Evolutionary conservation across 2,888 invertebrate species (phyloP).

Genomic region (Steinernema scapterisci): DNA sequence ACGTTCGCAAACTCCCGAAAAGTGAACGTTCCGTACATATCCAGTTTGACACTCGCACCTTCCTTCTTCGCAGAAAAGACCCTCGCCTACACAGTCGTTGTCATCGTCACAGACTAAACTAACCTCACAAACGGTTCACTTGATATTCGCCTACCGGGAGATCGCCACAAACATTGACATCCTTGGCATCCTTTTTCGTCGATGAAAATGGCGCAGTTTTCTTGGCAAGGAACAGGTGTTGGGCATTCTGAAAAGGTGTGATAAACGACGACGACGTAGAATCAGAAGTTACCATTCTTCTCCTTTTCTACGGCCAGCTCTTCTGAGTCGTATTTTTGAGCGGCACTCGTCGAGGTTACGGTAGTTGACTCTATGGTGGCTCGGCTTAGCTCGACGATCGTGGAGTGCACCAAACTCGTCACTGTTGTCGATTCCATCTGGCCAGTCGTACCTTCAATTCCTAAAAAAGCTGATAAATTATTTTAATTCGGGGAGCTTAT

Average conservation of each 20-base stretch:
- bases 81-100: slow-evolving; percentile 51
- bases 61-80: slow-evolving; percentile 62
- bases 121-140: background rate
- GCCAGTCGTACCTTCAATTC: too few relatives aligned
- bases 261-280: too few relatives aligned
- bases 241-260: slow-evolving; percentile 42
- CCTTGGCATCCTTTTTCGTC: slow-evolving; percentile 61
- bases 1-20: slow-evolving; percentile 42
- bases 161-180: slow-evolving; percentile 63
- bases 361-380: background rate
- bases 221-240: slow-evolving; percentile 52
- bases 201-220: slow-evolving; percentile 60
- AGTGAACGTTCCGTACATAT: slow-evolving; percentile 42
- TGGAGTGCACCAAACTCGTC: background rate
- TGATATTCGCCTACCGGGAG: slow-evolving; percentile 41
- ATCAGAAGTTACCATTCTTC: background rate
- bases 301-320: background rate
- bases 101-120: slow-evolving; percentile 55
- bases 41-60: slow-evolving; percentile 60
- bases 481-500: too few relatives aligned
- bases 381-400: background rate
- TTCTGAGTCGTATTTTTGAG: background rate
- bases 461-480: too few relatives aligned
- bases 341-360: background rate
- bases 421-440: background rate